phyloP scores from a whole-genome alignment of 2,888 invertebrate species.

The Elegia similella region DNA sequence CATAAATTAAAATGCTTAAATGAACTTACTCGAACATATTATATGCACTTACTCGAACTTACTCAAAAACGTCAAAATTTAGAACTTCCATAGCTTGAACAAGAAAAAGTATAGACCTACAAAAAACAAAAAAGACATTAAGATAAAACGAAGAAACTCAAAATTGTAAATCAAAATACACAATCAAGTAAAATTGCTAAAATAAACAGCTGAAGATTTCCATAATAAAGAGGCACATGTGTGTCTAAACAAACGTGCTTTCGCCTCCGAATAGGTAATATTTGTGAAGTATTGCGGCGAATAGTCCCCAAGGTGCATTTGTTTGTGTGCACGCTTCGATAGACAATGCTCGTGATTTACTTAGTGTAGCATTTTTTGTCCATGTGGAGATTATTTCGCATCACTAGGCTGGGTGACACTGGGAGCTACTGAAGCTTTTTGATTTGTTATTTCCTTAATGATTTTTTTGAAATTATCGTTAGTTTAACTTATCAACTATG shows the following conservation, averaged over 20 bases:
- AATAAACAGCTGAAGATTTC: conserved; percentile 19
- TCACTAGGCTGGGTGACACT: conserved; percentile 25
- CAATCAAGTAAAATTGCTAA: conserved; percentile 12
- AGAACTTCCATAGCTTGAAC: too few species aligned
- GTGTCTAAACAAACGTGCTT: conserved; percentile 52
- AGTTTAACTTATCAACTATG: too few species aligned
- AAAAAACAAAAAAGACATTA: too few species aligned
- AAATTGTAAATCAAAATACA: conserved; percentile 21
- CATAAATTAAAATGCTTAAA: too few species aligned
- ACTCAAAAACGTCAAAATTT: too few species aligned
- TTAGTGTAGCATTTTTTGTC: conserved; percentile 25
- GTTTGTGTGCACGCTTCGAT: conserved; percentile 64
- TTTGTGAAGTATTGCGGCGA: conserved; percentile 67
- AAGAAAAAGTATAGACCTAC: too few species aligned
- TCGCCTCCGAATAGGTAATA: conserved; percentile 51
- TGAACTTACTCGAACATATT: too few species aligned
- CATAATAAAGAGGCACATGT: conserved; percentile 35
- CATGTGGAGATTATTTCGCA: conserved; percentile 20
- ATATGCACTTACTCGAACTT: too few species aligned
- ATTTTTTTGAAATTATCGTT: too few species aligned
- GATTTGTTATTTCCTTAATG: too few species aligned
- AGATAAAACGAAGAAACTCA: too few species aligned
- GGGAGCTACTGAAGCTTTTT: too few species aligned
- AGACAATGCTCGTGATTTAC: conserved; percentile 62
- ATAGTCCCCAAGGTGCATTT: conserved; percentile 68